A percentile compares a stretch with the other conserved stretches of the same genome.
These are phyloP conservation scores for Myzus persicae DNA, from an alignment of 1,140 invertebrate genomes.

Conservation along the genomic window DNA sequence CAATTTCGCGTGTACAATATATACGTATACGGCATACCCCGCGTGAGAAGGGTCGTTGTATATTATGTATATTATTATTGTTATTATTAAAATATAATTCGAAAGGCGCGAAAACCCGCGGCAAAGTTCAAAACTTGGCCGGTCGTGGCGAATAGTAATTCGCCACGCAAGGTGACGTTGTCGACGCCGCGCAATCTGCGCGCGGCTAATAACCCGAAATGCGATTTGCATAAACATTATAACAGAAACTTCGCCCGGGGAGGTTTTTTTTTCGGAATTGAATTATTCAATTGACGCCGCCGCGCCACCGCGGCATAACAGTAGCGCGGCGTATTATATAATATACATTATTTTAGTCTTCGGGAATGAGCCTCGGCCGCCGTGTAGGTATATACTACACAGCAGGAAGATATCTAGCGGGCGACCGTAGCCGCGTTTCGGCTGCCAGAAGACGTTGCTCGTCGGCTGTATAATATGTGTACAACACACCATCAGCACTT, in stretches of 20 bases:
- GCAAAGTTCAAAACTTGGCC: constrained; percentile 48
- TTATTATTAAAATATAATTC: constrained; percentile 49
- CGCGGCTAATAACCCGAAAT: constrained; percentile 39
- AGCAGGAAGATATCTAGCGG: not conserved
- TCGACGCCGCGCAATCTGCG: not conserved
- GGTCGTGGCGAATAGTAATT: constrained; percentile 31
- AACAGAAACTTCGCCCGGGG: constrained; percentile 45
- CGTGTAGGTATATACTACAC: not conserved
- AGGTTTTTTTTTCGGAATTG: constrained; percentile 43
- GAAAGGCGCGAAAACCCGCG: constrained; percentile 41
- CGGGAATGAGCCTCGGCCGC: not conserved
- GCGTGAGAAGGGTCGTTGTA: not conserved
- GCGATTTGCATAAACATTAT: constrained; percentile 56
- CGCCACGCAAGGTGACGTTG: constrained; percentile 22
- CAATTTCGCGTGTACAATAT: not conserved
- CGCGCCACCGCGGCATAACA: not conserved
- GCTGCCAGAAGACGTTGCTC: constrained; percentile 19
- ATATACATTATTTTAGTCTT: too few species aligned
- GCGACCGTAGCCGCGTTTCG: not conserved
- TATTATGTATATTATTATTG: constrained; percentile 18
- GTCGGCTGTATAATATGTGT: not conserved
- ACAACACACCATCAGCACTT: constrained; percentile 20
- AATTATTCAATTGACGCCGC: constrained; percentile 33
- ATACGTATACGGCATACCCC: not conserved
- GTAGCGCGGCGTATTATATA: too few species aligned